Evolutionary conservation across 2,797 vertebrate genomes (phyloP), one percentile per base, ranked within the genome.

Genomic region (Aldrovandia affinis): DNA sequence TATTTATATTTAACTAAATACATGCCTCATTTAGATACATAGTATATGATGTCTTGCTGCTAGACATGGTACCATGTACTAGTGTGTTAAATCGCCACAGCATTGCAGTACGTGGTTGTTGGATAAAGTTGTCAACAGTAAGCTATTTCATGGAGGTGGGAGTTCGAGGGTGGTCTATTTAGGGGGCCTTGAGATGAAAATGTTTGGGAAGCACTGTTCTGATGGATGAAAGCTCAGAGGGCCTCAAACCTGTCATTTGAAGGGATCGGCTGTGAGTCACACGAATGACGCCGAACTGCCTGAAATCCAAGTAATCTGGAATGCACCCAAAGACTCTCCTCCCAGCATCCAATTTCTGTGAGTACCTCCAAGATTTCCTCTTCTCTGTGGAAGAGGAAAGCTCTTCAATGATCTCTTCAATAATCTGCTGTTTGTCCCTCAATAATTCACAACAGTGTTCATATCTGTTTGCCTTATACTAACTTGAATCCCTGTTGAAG

Each of bases 251-350:
- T 85, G 6, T 92, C 36, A 86, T 1, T 91, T 92, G 86, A 87
- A 96, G 96, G 94, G 93, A 78, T 95, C 94, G 75, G 95, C 95
- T 61, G 95, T 96, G 80, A 96, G 95, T 88, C 96, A 96, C 20
- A 96, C 92, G n/a, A 95, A 55, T 85, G 80, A 93, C 84, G 89
- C 80, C 44, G 93, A 86, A 57, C 94, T 96, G 90, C 90, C 81
- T 2, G 57, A 91, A n/a, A 61, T 97, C 20, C 85, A 88, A 63
- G 94, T 95, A 63, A 91, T 92, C 59, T 97, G 97, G 96, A 89
- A 91, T 30, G 93, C 95, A 88, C 95, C 96, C 6, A 44, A 7
- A 55, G 55, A 83, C 83, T 86, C 93, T 81, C 95, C 96, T 0
- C 83, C 54, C 52, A 91, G 39, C 1, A n/a, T 96, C 65, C 95